Conservation (phyloP, 1,140 invertebrate genomes). For the Drosophila pseudoobscura region DNA sequence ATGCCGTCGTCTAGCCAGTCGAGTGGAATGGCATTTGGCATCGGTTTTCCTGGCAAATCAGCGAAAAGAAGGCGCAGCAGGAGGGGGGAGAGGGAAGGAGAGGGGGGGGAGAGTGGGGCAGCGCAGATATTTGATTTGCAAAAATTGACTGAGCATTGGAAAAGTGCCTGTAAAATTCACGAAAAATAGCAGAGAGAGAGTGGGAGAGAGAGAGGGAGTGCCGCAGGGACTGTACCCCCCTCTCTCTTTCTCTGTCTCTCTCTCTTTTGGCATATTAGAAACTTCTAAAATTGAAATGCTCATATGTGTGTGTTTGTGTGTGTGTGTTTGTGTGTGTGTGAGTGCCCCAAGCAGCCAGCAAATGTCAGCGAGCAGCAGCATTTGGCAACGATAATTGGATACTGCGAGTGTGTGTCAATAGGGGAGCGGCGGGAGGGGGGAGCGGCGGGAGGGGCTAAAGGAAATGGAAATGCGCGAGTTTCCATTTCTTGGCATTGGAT, state of each 20-base stretch:
- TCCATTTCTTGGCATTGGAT: constrained; percentile 32
- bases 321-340: too few relatives aligned
- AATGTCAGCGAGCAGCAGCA: constrained; percentile 18
- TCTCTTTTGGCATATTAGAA: constrained; percentile 39
- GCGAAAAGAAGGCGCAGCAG: constrained; percentile 28
- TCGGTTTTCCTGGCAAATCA: constrained; percentile 56
- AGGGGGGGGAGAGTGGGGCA: background rate
- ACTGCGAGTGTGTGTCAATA: background rate
- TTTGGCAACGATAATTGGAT: constrained; percentile 53
- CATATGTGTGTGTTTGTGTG: constrained; percentile 12
- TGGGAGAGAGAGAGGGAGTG: background rate
- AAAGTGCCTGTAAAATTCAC: constrained; percentile 75
- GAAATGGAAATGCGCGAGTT: constrained; percentile 40
- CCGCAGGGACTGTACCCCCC: background rate
- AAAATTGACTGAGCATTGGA: constrained; percentile 78
- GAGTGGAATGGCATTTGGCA: constrained; percentile 53
- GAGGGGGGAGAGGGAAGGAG: constrained; percentile 9
- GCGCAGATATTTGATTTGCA: constrained; percentile 70
- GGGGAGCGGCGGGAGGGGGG: background rate
- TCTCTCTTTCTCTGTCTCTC: background rate
- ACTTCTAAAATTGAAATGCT: constrained; percentile 57
- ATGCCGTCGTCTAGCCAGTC: constrained; percentile 42
- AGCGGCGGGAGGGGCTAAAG: background rate
- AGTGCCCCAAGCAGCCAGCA: constrained; percentile 32
- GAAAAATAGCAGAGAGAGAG: constrained; percentile 46